Percentiles rank a stretch among this genome's conserved stretches.
Evolutionary conservation across 2,888 invertebrate genomes (phyloP).

Genomic region (Parthenolecanium corni): DNA sequence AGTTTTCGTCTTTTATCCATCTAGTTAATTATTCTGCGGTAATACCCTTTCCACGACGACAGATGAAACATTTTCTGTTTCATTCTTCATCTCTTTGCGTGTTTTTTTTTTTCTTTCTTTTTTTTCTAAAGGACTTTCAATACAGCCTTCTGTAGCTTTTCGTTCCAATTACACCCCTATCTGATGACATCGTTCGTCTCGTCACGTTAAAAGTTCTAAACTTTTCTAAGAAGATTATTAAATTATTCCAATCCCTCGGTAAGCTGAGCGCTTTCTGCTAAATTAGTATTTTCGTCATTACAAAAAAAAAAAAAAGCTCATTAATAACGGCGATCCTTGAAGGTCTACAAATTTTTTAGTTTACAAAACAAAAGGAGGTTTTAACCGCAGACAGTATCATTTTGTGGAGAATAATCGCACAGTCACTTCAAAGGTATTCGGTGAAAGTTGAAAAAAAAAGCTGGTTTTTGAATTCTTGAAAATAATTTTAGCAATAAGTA

Average conservation of each 20-base stretch:
- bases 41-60: slow-evolving; percentile 20
- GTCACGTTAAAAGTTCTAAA: slow-evolving; percentile 11
- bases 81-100: background rate
- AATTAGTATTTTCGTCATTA: slow-evolving; percentile 2
- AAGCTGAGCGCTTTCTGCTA: slow-evolving; percentile 2
- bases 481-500: no score
- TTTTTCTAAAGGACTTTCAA: slow-evolving; percentile 8
- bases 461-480: no score
- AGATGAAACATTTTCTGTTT: slow-evolving; percentile 14
- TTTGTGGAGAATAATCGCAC: no score
- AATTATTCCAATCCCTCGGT: slow-evolving; percentile 12
- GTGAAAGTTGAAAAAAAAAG: no score
- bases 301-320: slow-evolving; percentile 2
- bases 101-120: no score
- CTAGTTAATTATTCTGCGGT: slow-evolving; percentile 24
- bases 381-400: background rate
- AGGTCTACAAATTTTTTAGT: background rate
- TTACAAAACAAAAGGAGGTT: background rate
- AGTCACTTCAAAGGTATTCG: no score
- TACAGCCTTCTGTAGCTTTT: background rate
- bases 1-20: slow-evolving; percentile 25
- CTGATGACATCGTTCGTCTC: background rate
- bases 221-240: slow-evolving; percentile 23
- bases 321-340: background rate
- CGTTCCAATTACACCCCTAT: background rate